Base-by-base conservation (phyloP, 2,113 vertebrate species). In the Narcine bancroftii region DNA sequence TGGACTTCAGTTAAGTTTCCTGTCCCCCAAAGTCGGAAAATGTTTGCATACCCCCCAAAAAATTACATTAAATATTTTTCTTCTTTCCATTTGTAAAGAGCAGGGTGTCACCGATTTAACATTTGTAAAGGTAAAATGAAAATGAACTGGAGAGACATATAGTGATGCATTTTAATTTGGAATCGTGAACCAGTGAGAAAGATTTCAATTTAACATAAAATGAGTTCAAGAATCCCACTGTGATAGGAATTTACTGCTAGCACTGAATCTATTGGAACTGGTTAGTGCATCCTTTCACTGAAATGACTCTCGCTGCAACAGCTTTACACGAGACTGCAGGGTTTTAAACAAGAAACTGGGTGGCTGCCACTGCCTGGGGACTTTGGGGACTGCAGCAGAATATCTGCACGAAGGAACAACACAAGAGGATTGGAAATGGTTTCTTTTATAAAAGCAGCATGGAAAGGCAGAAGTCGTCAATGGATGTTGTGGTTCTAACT, bases 301-400 rank as follows among this genome's bases (percentile, higher is more conserved):
- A 71, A 69, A 26, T 66, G 85, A 66, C 19, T 39, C 17, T 1
- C 21, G 71, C 36, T 69, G 39, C 42, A 69, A 63, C 53, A 69
- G 65, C 36, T 26, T 69, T 45, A 45, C 42, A 26, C 71, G 26
- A 71, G 89, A 71, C 42, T 69, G 63, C 89, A 47, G 89, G 13
- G 39, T 71, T 71, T 91, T 69, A 39, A 56, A 36, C 45, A 7
- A 42, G 89, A 47, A 47, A 69, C 89, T 29, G 42, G 89, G 21
- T 91, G 42, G 39, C 89, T 91, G 85, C 89, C 89, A 69, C 89
- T 91, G 65, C 66, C 63, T 91, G 89, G 89, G 89, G 89, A 71
- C 26, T 91, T 91, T 71, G n/a, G 13, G 89, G 89, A 91, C 89
- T 91, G 65, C 89, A 91, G 89, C 36, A 91, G 65, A 91, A 47